phyloP scores from a whole-genome alignment of 1,140 invertebrate species.

The Euwallacea fornicatus region DNA sequence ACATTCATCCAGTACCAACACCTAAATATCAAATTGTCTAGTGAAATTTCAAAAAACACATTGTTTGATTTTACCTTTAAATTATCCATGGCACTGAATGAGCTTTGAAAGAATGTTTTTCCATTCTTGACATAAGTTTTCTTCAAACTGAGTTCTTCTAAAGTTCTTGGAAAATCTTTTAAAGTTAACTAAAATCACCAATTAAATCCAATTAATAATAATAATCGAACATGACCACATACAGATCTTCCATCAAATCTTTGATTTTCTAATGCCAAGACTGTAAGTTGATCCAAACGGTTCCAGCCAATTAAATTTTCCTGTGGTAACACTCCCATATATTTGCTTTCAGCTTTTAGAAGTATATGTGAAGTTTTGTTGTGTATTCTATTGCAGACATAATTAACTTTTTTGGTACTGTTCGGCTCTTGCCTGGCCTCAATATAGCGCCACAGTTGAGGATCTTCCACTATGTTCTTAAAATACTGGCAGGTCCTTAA shows the following conservation, averaged over 20 bases:
- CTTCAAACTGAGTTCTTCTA: constrained; percentile 44
- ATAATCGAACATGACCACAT: constrained; percentile 6
- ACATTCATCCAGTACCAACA: constrained; percentile 47
- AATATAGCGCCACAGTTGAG: constrained; percentile 41
- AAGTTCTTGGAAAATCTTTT: constrained; percentile 39
- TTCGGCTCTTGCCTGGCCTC: constrained; percentile 41
- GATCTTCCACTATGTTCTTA: constrained; percentile 38
- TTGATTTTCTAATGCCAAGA: constrained; percentile 46
- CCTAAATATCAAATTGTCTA: constrained; percentile 36
- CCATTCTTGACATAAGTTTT: constrained; percentile 40
- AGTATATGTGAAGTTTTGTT: constrained; percentile 39
- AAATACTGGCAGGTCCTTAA: constrained; percentile 43
- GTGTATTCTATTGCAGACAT: constrained; percentile 36
- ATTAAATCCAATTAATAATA: constrained; percentile 5
- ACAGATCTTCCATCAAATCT: constrained; percentile 37
- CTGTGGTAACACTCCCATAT: constrained; percentile 23
- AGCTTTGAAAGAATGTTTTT: constrained; percentile 41
- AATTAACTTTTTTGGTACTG: constrained; percentile 40
- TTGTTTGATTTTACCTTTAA: constrained; percentile 41
- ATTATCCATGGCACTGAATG: constrained; percentile 39
- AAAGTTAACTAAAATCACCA: constrained; percentile 11
- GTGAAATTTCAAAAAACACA: neutral
- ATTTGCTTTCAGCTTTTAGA: constrained; percentile 35
- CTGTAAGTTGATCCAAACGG: constrained; percentile 36
- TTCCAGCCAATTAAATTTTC: constrained; percentile 21